phyloP scores from a whole-genome alignment of 1,140 invertebrate genomes.

The Ostrea denselamellosa region DNA sequence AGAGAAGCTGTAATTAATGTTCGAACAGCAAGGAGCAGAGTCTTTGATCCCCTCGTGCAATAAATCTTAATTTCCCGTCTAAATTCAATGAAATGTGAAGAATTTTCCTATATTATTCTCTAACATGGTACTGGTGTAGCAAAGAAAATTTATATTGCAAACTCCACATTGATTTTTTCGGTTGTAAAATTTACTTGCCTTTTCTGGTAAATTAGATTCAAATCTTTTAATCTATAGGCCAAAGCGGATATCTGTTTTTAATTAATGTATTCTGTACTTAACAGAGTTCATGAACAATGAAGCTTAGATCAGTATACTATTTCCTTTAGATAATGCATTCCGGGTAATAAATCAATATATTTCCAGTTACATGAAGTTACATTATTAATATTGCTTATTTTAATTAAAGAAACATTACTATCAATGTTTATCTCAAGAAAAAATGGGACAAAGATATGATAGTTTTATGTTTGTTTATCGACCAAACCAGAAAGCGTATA shows the following conservation, averaged over 20 bases:
- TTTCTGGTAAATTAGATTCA: conserved; percentile 29
- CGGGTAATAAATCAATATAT: neutral
- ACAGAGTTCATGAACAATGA: conserved; percentile 19
- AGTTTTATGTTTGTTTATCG: too few relatives aligned
- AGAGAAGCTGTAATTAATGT: conserved; percentile 31
- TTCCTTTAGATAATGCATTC: neutral
- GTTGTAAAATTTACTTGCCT: conserved; percentile 33
- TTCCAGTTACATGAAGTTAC: neutral
- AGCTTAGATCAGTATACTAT: conserved; percentile 1
- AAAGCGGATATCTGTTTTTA: conserved; percentile 35
- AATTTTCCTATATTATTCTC: neutral
- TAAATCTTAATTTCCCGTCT: conserved; percentile 39
- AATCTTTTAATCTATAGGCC: conserved; percentile 26
- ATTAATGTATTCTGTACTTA: conserved; percentile 39
- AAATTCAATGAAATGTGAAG: conserved; percentile 33
- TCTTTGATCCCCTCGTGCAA: conserved; percentile 15
- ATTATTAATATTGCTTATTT: neutral
- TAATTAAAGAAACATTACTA: neutral
- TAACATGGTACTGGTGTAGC: neutral
- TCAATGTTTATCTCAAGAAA: too few relatives aligned
- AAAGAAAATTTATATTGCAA: conserved; percentile 37
- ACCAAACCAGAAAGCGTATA: too few relatives aligned
- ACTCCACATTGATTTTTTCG: conserved; percentile 1
- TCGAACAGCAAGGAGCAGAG: neutral
- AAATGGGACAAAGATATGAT: too few relatives aligned